Evolutionary conservation across 2,888 invertebrate species (phyloP).

Genomic region (Morpho achilles): DNA sequence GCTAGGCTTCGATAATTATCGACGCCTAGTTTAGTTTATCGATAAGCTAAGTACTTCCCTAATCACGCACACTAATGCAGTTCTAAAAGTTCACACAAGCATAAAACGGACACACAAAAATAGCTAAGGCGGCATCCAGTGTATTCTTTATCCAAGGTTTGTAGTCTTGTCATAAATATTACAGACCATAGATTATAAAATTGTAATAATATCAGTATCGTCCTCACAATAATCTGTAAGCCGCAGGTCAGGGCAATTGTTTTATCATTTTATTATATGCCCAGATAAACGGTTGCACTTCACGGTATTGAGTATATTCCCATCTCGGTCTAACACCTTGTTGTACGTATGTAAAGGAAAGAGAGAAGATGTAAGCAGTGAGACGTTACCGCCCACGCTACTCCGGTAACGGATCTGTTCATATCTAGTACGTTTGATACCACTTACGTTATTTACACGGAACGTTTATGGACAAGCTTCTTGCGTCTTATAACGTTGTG

Average conservation of each 20-base stretch:
- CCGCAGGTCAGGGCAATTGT: constrained; percentile 55
- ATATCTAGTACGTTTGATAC: constrained; percentile 24
- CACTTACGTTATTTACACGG: constrained; percentile 22
- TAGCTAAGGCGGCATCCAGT: too few species aligned
- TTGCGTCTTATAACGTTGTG: too few species aligned
- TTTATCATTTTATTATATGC: constrained; percentile 49
- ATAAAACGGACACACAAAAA: too few species aligned
- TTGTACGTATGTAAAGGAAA: constrained; percentile 32
- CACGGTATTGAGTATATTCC: constrained; percentile 12
- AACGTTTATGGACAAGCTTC: constrained; percentile 2
- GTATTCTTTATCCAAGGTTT: too few species aligned
- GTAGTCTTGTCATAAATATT: too few species aligned
- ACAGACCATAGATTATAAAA: too few species aligned
- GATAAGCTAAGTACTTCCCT: too few species aligned
- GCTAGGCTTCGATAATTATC: too few species aligned
- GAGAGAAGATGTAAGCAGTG: constrained; percentile 40
- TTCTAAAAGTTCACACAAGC: too few species aligned
- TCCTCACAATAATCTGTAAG: constrained; percentile 13
- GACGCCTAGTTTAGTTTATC: too few species aligned
- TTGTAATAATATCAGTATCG: too few species aligned
- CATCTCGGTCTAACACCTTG: constrained; percentile 40
- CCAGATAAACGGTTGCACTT: constrained; percentile 39
- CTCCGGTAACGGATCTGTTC: constrained; percentile 42
- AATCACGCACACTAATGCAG: too few species aligned
- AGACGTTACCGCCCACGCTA: constrained; percentile 53